These are phyloP conservation scores for Phyllotreta cruciferae DNA, from an alignment of 2,888 invertebrate species.

Conservation along the genomic window DNA sequence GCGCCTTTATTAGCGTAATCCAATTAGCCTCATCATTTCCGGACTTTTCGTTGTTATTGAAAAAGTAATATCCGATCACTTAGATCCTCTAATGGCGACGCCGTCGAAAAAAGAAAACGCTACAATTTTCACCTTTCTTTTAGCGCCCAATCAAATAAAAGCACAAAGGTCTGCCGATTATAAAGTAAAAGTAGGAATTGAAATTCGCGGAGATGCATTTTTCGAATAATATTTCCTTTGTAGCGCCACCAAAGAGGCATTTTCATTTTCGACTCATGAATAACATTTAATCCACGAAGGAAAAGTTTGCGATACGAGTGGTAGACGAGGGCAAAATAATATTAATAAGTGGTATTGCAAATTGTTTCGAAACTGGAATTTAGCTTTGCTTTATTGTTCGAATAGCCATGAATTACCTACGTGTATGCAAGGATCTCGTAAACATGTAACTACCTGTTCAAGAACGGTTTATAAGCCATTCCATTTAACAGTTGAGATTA, in stretches of 20 bases:
- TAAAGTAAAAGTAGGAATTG: too few species aligned
- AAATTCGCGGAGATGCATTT: too few species aligned
- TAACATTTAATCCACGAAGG: too few species aligned
- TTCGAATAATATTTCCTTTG: too few species aligned
- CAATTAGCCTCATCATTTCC: constrained; percentile 20
- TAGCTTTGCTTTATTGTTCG: neutral
- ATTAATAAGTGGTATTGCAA: too few species aligned
- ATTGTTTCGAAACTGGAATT: too few species aligned
- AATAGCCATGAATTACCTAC: neutral
- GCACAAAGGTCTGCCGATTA: too few species aligned
- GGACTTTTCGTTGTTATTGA: constrained; percentile 17
- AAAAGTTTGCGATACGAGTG: too few species aligned
- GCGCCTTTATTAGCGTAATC: constrained; percentile 15
- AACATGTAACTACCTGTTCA: constrained; percentile 6
- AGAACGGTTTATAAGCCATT: constrained; percentile 17
- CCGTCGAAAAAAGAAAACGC: constrained; percentile 2
- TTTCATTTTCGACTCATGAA: too few species aligned
- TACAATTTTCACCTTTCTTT: neutral
- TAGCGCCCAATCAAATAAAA: constrained; percentile 1
- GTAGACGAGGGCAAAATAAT: too few species aligned
- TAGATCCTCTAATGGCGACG: constrained; percentile 15
- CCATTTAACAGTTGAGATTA: constrained; percentile 10
- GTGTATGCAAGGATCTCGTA: neutral
- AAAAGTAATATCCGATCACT: constrained; percentile 27
- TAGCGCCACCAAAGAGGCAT: too few species aligned